Evolutionary conservation across 2,888 invertebrate genomes (phyloP).

Genomic region (Nudaria mundana): DNA sequence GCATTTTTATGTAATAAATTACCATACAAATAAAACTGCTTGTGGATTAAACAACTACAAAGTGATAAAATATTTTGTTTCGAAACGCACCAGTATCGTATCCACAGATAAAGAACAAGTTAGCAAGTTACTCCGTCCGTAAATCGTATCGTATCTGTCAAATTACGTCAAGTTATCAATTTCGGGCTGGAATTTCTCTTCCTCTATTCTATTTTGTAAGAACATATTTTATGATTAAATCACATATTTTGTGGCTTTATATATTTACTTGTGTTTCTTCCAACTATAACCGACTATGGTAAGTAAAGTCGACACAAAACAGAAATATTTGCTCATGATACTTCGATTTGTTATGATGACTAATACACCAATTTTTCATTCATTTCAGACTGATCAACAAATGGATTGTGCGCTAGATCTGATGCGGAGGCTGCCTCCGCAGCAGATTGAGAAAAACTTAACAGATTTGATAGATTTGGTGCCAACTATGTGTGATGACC

Average conservation of each 20-base stretch:
- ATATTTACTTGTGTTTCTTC: slow-evolving; percentile 24
- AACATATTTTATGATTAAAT: slow-evolving; percentile 19
- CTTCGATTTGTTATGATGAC: slow-evolving; percentile 70
- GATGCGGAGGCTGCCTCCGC: slow-evolving; percentile 99
- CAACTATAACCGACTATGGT: slow-evolving; percentile 44
- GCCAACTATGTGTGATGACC: slow-evolving; percentile 97
- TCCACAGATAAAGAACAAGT: no score
- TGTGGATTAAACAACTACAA: no score
- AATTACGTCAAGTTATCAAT: slow-evolving; percentile 44
- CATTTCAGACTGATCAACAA: slow-evolving; percentile 93
- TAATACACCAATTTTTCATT: slow-evolving; percentile 54
- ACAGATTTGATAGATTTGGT: slow-evolving; percentile 98
- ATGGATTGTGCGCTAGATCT: slow-evolving; percentile 99
- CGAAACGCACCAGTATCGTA: neutral
- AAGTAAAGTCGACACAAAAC: slow-evolving; percentile 23
- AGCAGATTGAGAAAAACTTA: slow-evolving; percentile 99
- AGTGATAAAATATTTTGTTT: no score
- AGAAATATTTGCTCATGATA: slow-evolving; percentile 16
- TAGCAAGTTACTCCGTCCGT: no score
- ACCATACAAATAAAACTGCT: no score
- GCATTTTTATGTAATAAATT: no score
- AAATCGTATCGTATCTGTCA: no score
- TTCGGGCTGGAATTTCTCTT: slow-evolving; percentile 44
- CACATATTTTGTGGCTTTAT: slow-evolving; percentile 20
- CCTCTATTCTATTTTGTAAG: slow-evolving; percentile 27